These are phyloP conservation scores for Labrus mixtus DNA, from an alignment of 2,113 vertebrate species.

Conservation along the genomic window DNA sequence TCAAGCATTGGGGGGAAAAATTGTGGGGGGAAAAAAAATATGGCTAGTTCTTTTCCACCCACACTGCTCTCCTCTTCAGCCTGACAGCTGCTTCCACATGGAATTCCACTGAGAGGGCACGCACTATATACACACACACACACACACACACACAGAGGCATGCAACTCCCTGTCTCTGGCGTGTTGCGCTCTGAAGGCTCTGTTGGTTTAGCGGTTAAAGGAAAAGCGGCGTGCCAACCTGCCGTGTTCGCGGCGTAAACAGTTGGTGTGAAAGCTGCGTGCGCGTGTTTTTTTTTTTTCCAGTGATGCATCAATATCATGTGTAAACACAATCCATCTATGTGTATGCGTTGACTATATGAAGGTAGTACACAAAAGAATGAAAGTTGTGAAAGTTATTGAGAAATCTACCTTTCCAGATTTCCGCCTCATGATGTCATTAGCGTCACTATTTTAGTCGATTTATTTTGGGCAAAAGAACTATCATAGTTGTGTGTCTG, in stretches of 20 bases:
- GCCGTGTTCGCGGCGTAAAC: slow-evolving; percentile 58
- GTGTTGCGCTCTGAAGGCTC: slow-evolving; percentile 69
- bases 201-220: slow-evolving; percentile 78
- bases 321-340: slow-evolving; percentile 12
- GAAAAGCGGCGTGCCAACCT: slow-evolving; percentile 68
- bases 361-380: background rate
- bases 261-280: slow-evolving; percentile 45
- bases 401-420: too few relatives aligned
- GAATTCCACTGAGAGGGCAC: slow-evolving; percentile 76
- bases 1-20: slow-evolving; percentile 56
- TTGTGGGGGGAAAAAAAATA: slow-evolving; percentile 22
- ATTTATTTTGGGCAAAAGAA: too few relatives aligned
- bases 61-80: slow-evolving; percentile 71
- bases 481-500: too few relatives aligned
- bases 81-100: slow-evolving; percentile 80
- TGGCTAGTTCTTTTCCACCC: slow-evolving; percentile 74
- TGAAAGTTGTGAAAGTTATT: background rate
- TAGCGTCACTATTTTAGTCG: too few relatives aligned
- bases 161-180: slow-evolving; percentile 59
- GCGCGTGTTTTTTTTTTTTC: slow-evolving; percentile 25
- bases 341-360: background rate
- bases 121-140: slow-evolving; percentile 30
- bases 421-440: too few relatives aligned
- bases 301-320: slow-evolving; percentile 10
- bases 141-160: slow-evolving; percentile 14